Base-by-base conservation (phyloP, 2,797 vertebrate species). In the Pseudochirops cupreus region DNA sequence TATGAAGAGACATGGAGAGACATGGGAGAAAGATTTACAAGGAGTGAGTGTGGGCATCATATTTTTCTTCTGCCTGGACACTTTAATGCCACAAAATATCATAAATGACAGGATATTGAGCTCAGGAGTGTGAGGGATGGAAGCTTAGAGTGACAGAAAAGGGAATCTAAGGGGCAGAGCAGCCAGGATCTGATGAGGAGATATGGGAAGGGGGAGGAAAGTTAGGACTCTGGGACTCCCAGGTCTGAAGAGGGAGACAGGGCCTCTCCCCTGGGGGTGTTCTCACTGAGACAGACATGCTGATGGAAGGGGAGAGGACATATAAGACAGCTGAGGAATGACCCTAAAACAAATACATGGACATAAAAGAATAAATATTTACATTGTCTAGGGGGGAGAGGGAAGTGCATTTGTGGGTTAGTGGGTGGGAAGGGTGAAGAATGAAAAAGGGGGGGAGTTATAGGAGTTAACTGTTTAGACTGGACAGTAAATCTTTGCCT, bases 181-280 rank as follows among this genome's bases (percentile, higher is more conserved):
- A 33, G 89, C 50, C 29, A 31, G 89, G 28, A 74, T 18, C 16
- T 74, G 67, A 74, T 7, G 16, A 74, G 5, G n/a, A 39, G 67
- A 39, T 74, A 74, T 21, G n/a, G 39, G 46, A 82, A 39, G 18
- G 3, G 31, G 74, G 74, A 46, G 18, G 39, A 39, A 82, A 46
- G 39, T 46, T 82, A 46, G 74, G 74, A 21, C 9, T 82, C n/a
- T 82, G 74, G 74, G 62, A 67, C 62, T 33, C 62, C 62, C 62
- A n/a, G 59, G 7, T 82, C 39, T 46, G 39, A 82, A 97, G 97
- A 97, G 98, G 28, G 21, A 55, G 52, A 31, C 90, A 53, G 90
- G 52, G 53, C 53, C 90, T 7, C 90, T 91, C 28, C 90, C 90
- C 52, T 21, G 53, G 50, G 90, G 53, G 90, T 52, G 52, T 55